phyloP scores from a whole-genome alignment of 2,888 invertebrate genomes.

The Drosophila neonasuta region DNA sequence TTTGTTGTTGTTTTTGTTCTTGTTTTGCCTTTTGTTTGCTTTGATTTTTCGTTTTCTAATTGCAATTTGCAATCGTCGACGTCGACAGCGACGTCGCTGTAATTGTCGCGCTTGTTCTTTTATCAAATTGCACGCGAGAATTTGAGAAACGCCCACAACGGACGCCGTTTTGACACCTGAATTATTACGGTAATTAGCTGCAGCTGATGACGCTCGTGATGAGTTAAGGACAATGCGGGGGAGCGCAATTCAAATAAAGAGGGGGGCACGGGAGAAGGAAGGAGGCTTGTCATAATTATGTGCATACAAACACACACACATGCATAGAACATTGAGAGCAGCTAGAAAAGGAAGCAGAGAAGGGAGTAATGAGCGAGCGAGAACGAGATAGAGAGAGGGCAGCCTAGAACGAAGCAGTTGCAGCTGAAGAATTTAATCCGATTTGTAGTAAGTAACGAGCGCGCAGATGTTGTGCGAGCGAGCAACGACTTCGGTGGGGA shows the following conservation, averaged over 20 bases:
- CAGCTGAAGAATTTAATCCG: constrained; percentile 69
- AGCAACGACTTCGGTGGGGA: constrained; percentile 37
- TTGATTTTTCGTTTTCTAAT: constrained; percentile 27
- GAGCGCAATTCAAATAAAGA: background rate
- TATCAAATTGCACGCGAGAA: constrained; percentile 43
- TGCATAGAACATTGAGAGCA: constrained; percentile 29
- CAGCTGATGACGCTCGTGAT: constrained; percentile 32
- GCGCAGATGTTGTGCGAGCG: constrained; percentile 56
- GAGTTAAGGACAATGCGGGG: constrained; percentile 32
- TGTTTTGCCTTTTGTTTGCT: constrained; percentile 21
- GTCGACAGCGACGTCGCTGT: constrained; percentile 7
- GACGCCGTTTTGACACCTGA: constrained; percentile 52
- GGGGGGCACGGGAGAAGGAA: background rate
- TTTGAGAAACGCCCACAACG: constrained; percentile 44
- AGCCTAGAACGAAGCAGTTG: constrained; percentile 48
- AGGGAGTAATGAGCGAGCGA: constrained; percentile 11
- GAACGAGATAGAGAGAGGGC: constrained; percentile 28
- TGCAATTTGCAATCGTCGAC: constrained; percentile 10
- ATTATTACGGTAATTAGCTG: constrained; percentile 52
- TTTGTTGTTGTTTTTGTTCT: constrained; percentile 19
- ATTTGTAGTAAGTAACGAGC: constrained; percentile 66
- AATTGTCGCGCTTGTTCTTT: constrained; percentile 46
- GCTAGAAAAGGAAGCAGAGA: constrained; percentile 19
- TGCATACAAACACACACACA: constrained; percentile 19
- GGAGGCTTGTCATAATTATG: constrained; percentile 34